Conservation (phyloP, 2,888 invertebrate species). For the Vesta saturnalis region DNA sequence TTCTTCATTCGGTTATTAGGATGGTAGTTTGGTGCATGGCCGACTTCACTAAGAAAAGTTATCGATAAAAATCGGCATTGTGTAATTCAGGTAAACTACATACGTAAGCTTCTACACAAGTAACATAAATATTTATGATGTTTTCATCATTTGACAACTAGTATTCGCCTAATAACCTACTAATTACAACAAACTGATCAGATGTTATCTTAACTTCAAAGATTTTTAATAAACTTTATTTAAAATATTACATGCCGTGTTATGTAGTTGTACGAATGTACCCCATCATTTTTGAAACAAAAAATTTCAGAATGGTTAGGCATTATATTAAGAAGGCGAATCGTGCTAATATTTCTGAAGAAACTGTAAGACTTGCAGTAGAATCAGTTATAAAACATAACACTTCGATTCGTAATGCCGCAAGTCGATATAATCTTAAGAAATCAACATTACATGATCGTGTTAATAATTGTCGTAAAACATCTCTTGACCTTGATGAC, state of each 20-base stretch:
- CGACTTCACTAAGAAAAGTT: not conserved
- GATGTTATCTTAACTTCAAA: slow-evolving; percentile 11
- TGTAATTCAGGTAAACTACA: too few relatives aligned
- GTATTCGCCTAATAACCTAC: slow-evolving; percentile 5
- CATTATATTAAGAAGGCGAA: slow-evolving; percentile 11
- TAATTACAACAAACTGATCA: slow-evolving; percentile 6
- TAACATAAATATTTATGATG: too few relatives aligned
- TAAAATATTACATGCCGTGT: slow-evolving; percentile 14
- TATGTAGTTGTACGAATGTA: slow-evolving; percentile 11
- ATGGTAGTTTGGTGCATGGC: slow-evolving; percentile 2
- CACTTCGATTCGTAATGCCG: slow-evolving; percentile 3
- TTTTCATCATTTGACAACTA: too few relatives aligned
- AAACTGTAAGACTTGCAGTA: too few relatives aligned
- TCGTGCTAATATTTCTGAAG: slow-evolving; percentile 12
- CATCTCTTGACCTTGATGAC: slow-evolving; percentile 12
- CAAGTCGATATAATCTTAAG: slow-evolving; percentile 9
- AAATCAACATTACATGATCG: slow-evolving; percentile 13
- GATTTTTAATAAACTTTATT: slow-evolving; percentile 1
- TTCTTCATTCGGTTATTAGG: too few relatives aligned
- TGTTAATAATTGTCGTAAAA: slow-evolving; percentile 7
- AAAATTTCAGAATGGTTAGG: slow-evolving; percentile 14
- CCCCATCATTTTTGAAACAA: slow-evolving; percentile 11
- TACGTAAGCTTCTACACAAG: too few relatives aligned
- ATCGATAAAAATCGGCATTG: slow-evolving; percentile 9
- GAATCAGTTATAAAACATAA: slow-evolving; percentile 9